phyloP scores from a whole-genome alignment of 2,113 vertebrate species.

The Pseudopipra pipra region DNA sequence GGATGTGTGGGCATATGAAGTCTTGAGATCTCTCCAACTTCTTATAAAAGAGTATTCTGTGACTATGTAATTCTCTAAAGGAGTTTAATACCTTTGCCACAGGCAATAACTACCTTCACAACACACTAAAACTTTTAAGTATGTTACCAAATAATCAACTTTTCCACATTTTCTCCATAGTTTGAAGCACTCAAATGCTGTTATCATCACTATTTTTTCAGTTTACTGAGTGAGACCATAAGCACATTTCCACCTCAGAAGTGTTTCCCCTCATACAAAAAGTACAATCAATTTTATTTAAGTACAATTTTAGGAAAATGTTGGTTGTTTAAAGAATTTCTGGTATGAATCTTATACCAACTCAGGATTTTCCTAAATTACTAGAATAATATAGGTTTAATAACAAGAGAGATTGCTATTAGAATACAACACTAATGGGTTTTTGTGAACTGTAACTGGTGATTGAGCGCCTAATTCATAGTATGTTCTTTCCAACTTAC shows the following conservation, averaged over 20 bases:
- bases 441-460: background rate
- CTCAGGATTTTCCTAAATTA: background rate
- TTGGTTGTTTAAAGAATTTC: background rate
- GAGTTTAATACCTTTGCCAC: background rate
- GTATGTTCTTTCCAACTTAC: background rate
- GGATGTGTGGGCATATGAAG: background rate
- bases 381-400: background rate
- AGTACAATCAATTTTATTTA: background rate
- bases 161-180: background rate
- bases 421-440: background rate
- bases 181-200: background rate
- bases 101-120: background rate
- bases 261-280: background rate
- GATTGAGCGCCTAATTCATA: background rate
- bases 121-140: background rate
- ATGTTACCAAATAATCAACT: background rate
- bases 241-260: background rate
- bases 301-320: background rate
- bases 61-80: slow-evolving; percentile 5
- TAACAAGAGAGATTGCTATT: background rate
- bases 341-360: background rate
- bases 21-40: background rate
- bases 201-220: background rate
- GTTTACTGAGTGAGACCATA: background rate
- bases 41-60: background rate